Evolutionary conservation across 2,113 vertebrate genomes (phyloP).

Genomic region (Nothocercus nigrocapillus): DNA sequence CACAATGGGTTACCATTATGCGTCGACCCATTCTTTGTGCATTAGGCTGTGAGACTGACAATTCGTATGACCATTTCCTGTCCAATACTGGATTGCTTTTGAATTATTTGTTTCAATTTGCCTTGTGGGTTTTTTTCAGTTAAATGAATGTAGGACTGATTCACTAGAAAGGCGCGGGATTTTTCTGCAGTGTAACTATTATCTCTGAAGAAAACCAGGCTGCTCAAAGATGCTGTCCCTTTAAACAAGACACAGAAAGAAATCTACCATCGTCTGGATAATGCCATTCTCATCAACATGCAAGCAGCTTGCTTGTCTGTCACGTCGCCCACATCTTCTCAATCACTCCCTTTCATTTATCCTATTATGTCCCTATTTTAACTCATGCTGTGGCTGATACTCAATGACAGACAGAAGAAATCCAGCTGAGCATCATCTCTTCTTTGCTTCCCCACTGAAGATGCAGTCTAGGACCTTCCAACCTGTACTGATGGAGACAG

Average conservation of each 20-base stretch:
- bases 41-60: not conserved
- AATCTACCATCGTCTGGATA: constrained; percentile 59
- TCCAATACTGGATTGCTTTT: not conserved
- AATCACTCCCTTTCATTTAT: constrained; percentile 78
- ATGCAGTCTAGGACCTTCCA: not conserved
- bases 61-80: not conserved
- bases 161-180: not conserved
- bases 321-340: constrained; percentile 77
- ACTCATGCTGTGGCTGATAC: constrained; percentile 63
- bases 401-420: constrained; percentile 64
- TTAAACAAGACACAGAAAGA: constrained; percentile 72
- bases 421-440: constrained; percentile 51
- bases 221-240: constrained; percentile 45
- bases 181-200: not conserved
- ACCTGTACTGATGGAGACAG: not conserved
- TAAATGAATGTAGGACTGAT: not conserved
- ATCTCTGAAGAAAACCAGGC: constrained; percentile 18
- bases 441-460: not conserved
- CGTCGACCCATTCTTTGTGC: not conserved
- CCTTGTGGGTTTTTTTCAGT: not conserved
- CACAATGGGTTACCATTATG: not conserved
- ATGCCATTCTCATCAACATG: constrained; percentile 77
- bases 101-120: constrained; percentile 30
- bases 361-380: constrained; percentile 73
- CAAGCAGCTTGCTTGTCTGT: constrained; percentile 76